phyloP scores from a whole-genome alignment of 2,797 vertebrate genomes.

The Urophycis tenuis region DNA sequence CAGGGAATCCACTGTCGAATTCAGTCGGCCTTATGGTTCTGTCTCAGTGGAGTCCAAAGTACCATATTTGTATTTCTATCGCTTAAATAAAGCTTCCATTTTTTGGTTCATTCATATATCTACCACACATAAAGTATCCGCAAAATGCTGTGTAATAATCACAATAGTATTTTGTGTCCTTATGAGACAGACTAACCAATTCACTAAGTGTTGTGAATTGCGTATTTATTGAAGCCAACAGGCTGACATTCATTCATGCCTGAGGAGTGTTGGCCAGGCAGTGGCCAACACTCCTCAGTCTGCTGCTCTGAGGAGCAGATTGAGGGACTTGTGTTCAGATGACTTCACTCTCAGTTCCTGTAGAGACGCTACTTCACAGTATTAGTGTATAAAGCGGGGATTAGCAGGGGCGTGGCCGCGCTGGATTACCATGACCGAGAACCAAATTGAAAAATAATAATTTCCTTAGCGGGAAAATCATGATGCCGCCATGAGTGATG shows the following conservation, averaged over 20 bases:
- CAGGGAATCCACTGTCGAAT: neutral
- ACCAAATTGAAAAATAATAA: neutral
- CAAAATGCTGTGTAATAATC: neutral
- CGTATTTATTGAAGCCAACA: neutral
- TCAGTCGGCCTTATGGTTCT: neutral
- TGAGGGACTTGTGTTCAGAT: slow-evolving; percentile 43
- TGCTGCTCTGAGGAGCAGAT: too few relatives aligned
- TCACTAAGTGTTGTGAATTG: neutral
- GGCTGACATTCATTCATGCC: too few relatives aligned
- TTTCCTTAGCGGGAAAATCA: neutral
- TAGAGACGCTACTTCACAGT: slow-evolving; percentile 23
- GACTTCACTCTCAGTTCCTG: slow-evolving; percentile 34
- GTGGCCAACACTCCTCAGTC: neutral
- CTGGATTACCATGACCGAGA: neutral
- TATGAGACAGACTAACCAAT: neutral
- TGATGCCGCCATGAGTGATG: neutral
- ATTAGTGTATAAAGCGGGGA: slow-evolving; percentile 31
- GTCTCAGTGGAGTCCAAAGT: neutral
- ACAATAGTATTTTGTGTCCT: neutral
- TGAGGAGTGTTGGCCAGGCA: too few relatives aligned
- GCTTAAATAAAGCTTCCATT: neutral
- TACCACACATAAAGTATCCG: neutral
- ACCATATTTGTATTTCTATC: neutral
- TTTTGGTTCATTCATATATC: neutral
- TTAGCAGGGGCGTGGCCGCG: slow-evolving; percentile 25